These are phyloP conservation scores for Bothrops jararaca DNA, from an alignment of 2,113 vertebrate species.

Conservation along the genomic window DNA sequence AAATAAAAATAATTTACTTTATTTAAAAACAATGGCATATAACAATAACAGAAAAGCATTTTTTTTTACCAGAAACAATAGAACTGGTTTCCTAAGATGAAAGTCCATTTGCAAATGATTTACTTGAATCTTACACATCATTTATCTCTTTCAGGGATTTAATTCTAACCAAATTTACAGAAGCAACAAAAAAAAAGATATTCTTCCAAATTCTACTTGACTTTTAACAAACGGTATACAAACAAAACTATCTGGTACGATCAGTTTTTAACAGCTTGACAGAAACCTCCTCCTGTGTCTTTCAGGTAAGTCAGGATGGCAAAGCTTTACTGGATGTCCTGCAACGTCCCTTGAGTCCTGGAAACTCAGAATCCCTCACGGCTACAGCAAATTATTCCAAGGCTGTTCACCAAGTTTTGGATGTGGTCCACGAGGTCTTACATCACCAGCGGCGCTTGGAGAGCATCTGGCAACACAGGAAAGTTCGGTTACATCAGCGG, in stretches of 20 bases:
- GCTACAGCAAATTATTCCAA: conserved; percentile 98
- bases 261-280: neutral
- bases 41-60: neutral
- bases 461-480: conserved; percentile 96
- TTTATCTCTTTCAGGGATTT: neutral
- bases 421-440: conserved; percentile 94
- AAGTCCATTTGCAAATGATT: neutral
- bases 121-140: neutral
- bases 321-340: conserved; percentile 94
- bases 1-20: neutral
- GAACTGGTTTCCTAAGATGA: neutral
- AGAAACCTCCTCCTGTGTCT: neutral
- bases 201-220: neutral
- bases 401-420: conserved; percentile 95
- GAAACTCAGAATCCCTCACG: conserved; percentile 93
- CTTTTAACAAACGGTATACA: neutral
- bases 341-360: conserved; percentile 91
- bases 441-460: conserved; percentile 94
- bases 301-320: conserved; percentile 95
- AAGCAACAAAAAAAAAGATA: neutral
- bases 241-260: neutral
- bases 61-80: neutral
- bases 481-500: conserved; percentile 94
- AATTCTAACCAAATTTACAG: neutral
- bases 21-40: neutral